phyloP scores from a whole-genome alignment of 2,113 vertebrate species.

The Hippocampus mohnikei region DNA sequence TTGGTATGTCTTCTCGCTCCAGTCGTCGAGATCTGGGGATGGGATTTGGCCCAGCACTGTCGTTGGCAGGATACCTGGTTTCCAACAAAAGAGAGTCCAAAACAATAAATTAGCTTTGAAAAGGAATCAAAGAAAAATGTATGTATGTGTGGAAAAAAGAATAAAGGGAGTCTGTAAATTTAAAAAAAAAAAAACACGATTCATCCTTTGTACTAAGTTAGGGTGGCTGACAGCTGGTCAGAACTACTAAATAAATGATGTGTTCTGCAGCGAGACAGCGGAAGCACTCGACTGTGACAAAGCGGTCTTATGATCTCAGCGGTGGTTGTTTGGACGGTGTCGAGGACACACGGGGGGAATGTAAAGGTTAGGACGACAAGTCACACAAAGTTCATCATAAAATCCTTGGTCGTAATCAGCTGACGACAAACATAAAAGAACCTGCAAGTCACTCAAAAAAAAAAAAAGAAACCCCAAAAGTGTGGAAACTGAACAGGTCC shows the following conservation, averaged over 20 bases:
- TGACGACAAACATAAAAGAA: background rate
- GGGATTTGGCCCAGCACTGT: slow-evolving; percentile 82
- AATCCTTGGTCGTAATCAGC: background rate
- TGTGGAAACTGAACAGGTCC: too few relatives aligned
- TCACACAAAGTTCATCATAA: background rate
- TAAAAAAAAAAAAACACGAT: slow-evolving; percentile 46
- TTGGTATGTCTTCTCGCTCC: slow-evolving; percentile 88
- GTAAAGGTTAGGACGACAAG: slow-evolving; percentile 10
- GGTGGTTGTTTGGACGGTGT: slow-evolving; percentile 3
- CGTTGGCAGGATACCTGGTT: slow-evolving; percentile 78
- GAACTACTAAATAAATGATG: slow-evolving; percentile 61
- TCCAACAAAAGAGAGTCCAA: slow-evolving; percentile 16
- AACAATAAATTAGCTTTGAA: background rate
- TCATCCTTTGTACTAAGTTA: slow-evolving; percentile 46
- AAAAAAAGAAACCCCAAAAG: background rate
- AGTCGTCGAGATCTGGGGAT: slow-evolving; percentile 85
- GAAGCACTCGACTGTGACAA: slow-evolving; percentile 51
- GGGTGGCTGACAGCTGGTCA: slow-evolving; percentile 54
- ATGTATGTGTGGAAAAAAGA: slow-evolving; percentile 50
- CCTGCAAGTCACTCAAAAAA: background rate
- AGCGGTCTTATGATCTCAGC: slow-evolving; percentile 20
- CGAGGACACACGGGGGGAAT: slow-evolving; percentile 4
- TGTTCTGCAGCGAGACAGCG: slow-evolving; percentile 38
- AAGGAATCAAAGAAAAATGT: slow-evolving; percentile 45
- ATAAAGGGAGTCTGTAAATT: slow-evolving; percentile 44